phyloP scores from a whole-genome alignment of 2,797 vertebrate species.

The Pseudochromis fuscus region DNA sequence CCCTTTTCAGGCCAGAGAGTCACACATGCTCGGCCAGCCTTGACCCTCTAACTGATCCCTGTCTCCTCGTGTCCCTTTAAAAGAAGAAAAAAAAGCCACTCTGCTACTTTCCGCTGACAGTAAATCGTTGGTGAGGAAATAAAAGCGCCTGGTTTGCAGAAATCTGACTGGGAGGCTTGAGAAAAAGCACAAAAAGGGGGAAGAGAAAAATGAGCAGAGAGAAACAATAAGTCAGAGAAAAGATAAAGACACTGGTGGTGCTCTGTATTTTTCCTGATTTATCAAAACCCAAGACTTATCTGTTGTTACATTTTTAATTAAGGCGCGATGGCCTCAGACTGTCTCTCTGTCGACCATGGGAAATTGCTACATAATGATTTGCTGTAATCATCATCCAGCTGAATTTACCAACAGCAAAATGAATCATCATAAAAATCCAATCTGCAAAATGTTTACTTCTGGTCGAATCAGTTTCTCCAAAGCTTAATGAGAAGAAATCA shows the following conservation, averaged over 20 bases:
- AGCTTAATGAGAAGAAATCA: constrained; percentile 5
- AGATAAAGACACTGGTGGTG: background rate
- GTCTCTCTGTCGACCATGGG: constrained; percentile 14
- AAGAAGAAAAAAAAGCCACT: constrained; percentile 56
- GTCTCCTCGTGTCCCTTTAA: constrained; percentile 56
- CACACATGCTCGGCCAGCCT: constrained; percentile 1
- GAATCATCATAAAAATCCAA: constrained; percentile 16
- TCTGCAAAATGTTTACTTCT: constrained; percentile 3
- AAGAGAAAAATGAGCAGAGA: constrained; percentile 13
- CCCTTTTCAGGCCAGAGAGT: constrained; percentile 2
- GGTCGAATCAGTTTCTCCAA: background rate
- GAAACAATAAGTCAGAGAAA: constrained; percentile 6
- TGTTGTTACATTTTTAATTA: constrained; percentile 46
- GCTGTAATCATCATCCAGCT: constrained; percentile 30
- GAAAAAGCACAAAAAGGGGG: constrained; percentile 1
- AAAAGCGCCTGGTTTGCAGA: constrained; percentile 68
- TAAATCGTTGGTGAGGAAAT: constrained; percentile 68
- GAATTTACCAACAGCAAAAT: constrained; percentile 24
- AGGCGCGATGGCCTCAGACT: constrained; percentile 14
- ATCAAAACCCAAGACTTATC: constrained; percentile 27
- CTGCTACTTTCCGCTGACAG: constrained; percentile 73
- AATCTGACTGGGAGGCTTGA: constrained; percentile 31
- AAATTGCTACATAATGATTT: constrained; percentile 46
- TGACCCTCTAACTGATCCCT: constrained; percentile 43
- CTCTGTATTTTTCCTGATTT: background rate